Conservation (phyloP, 2,888 invertebrate species). For the Cephus nigrinus region DNA sequence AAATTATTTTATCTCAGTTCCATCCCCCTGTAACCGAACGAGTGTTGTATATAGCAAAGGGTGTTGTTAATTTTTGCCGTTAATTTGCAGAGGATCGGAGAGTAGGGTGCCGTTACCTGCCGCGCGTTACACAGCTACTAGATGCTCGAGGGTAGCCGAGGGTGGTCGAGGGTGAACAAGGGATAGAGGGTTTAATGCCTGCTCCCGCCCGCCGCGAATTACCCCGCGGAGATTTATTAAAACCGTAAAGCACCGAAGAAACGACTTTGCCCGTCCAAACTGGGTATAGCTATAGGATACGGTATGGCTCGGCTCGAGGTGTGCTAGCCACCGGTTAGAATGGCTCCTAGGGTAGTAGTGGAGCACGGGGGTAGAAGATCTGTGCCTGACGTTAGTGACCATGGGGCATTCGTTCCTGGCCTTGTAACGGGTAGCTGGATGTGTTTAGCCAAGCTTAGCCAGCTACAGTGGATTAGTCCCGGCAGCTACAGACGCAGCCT, state of each 20-base stretch:
- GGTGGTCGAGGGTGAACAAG: conserved; percentile 1
- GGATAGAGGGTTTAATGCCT: conserved; percentile 51
- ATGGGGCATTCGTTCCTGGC: conserved; percentile 37
- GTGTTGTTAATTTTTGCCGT: conserved; percentile 35
- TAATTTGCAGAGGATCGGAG: conserved; percentile 32
- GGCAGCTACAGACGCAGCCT: conserved; percentile 12
- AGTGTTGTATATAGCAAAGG: not conserved
- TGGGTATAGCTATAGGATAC: not conserved
- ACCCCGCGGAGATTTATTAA: conserved; percentile 63
- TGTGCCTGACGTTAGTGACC: conserved; percentile 58
- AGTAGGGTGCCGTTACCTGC: conserved; percentile 8
- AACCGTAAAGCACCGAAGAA: conserved; percentile 62
- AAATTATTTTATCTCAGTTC: not conserved
- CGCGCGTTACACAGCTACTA: not conserved
- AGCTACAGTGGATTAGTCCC: conserved; percentile 44
- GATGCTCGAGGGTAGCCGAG: conserved; percentile 5
- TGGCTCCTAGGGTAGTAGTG: not conserved
- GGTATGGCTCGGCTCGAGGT: not conserved
- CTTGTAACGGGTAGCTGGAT: not conserved
- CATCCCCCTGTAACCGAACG: not conserved
- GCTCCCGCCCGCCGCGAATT: conserved; percentile 58
- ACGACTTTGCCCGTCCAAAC: conserved; percentile 48
- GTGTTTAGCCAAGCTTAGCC: conserved; percentile 52
- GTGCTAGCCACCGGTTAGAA: not conserved
- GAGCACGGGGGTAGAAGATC: conserved; percentile 16